Evolutionary conservation across 2,797 vertebrate species (phyloP).

Genomic region (Calcarius lapponicus): DNA sequence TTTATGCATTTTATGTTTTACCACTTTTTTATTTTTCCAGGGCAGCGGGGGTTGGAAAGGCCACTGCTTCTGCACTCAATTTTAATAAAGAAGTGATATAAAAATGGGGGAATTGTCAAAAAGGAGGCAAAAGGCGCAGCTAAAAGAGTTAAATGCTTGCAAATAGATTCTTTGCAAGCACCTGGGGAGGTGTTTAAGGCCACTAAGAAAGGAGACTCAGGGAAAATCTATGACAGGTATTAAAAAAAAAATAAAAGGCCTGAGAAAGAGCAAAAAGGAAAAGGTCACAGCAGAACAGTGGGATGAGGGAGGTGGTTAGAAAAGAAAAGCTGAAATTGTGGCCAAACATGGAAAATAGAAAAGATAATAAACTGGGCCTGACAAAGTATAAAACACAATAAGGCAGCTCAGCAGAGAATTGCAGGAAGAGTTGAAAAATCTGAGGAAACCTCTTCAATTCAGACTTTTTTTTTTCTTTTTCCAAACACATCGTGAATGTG

Average conservation of each 20-base stretch:
- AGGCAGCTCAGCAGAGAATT: neutral
- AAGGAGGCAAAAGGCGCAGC: neutral
- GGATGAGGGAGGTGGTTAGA: neutral
- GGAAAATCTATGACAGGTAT: neutral
- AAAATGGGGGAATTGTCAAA: neutral
- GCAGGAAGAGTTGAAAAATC: neutral
- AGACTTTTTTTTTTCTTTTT: neutral
- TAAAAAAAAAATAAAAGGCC: neutral
- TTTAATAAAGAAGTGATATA: neutral
- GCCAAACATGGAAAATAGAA: neutral
- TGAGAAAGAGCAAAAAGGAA: slow-evolving; percentile 5
- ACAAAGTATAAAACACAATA: neutral
- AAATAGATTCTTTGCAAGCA: slow-evolving; percentile 1
- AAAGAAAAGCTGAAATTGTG: neutral
- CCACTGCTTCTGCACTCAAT: neutral
- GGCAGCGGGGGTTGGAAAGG: neutral
- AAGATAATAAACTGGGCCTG: neutral
- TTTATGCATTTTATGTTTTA: neutral
- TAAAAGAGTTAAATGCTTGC: neutral
- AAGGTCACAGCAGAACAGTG: slow-evolving; percentile 20
- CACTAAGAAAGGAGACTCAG: neutral
- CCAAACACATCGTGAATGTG: neutral
- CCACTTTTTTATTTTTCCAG: neutral
- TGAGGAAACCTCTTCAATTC: neutral
- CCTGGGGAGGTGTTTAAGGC: neutral